A percentile compares a stretch with the other conserved stretches of the same genome.
phyloP scores from a whole-genome alignment of 1,140 invertebrate genomes.

The Conopomorpha cramerella region DNA sequence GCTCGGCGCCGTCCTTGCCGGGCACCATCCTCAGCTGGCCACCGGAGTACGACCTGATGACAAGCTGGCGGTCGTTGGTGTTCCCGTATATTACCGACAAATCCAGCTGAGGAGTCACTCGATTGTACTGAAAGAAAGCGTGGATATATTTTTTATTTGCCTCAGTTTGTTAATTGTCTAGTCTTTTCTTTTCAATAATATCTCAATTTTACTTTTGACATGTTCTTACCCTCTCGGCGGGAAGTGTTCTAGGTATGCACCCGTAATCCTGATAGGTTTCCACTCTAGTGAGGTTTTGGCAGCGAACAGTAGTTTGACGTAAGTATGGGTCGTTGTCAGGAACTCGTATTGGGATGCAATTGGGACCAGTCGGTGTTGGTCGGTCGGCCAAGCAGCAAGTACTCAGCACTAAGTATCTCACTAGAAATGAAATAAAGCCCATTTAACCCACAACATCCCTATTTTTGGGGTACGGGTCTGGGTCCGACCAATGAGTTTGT shows the following conservation, averaged over 20 bases:
- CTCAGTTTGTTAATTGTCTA: no score
- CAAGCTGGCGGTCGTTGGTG: not conserved
- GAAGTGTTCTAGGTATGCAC: conserved; percentile 8
- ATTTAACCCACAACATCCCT: no score
- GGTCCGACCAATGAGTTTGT: no score
- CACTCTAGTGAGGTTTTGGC: conserved; percentile 13
- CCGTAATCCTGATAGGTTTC: conserved; percentile 10
- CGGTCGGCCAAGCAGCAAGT: conserved; percentile 12
- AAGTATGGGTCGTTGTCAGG: conserved; percentile 13
- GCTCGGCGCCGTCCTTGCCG: conserved; percentile 6
- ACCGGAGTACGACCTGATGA: conserved; percentile 3
- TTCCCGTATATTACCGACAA: conserved; percentile 7
- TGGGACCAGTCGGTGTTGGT: conserved; percentile 7
- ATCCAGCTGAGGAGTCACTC: conserved; percentile 7
- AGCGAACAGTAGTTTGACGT: conserved; percentile 9
- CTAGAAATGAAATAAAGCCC: no score
- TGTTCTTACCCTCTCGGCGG: conserved; percentile 11
- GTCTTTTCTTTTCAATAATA: no score
- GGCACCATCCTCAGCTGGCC: conserved; percentile 5
- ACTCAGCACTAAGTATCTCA: conserved; percentile 8
- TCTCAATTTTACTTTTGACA: no score
- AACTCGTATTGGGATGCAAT: conserved; percentile 12
- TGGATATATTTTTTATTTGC: no score
- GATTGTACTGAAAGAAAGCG: conserved; percentile 1
- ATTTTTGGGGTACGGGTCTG: no score